phyloP scores from a whole-genome alignment of 2,888 invertebrate species.

The Scaptomyza cyrtandrae region DNA sequence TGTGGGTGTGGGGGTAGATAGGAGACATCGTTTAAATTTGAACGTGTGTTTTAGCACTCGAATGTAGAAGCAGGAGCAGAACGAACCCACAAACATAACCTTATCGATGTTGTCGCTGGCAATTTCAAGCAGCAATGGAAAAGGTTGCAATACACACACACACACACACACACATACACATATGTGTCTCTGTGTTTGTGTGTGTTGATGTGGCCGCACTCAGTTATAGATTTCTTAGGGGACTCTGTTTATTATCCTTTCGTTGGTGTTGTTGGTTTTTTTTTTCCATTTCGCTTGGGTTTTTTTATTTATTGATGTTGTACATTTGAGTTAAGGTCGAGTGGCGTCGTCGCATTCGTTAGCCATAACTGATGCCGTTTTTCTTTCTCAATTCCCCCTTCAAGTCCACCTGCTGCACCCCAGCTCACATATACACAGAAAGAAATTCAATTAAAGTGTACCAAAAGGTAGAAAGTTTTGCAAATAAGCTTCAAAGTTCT shows the following conservation, averaged over 20 bases:
- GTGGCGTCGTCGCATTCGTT: conserved; percentile 77
- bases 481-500: no score
- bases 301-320: conserved; percentile 77
- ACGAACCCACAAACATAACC: conserved; percentile 54
- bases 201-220: conserved; percentile 66
- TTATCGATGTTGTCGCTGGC: conserved; percentile 60
- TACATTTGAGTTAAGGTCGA: conserved; percentile 78
- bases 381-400: conserved; percentile 43
- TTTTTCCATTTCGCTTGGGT: conserved; percentile 62
- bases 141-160: conserved; percentile 36
- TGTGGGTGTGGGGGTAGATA: conserved; percentile 4
- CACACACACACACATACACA: conserved; percentile 12
- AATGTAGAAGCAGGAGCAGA: conserved; percentile 9
- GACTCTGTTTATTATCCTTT: conserved; percentile 78
- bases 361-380: conserved; percentile 77
- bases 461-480: no score
- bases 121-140: conserved; percentile 44
- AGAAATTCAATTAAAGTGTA: neutral
- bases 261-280: neutral
- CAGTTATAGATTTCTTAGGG: conserved; percentile 79
- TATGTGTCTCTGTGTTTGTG: conserved; percentile 25
- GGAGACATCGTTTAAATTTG: conserved; percentile 74
- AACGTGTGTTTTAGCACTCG: conserved; percentile 67
- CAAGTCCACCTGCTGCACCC: neutral
- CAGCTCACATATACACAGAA: neutral